A percentile compares a stretch with the other conserved stretches of the same genome.
These are phyloP conservation scores for Scolopax mira DNA, from an alignment of 2,113 vertebrate genomes.

Conservation along the genomic window DNA sequence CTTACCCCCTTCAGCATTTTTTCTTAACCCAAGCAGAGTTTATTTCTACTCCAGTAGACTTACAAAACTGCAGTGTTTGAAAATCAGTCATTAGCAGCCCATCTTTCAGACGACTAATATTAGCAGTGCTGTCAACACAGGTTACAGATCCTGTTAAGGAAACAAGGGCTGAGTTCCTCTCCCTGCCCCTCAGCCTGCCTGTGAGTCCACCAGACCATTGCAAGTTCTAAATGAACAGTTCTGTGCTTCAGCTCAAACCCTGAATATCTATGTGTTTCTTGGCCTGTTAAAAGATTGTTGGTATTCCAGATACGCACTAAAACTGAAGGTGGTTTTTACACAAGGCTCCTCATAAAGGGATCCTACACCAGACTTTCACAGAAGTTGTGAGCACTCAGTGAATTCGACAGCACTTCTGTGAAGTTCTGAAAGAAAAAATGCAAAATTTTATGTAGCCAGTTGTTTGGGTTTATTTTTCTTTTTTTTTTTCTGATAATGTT, in stretches of 20 bases:
- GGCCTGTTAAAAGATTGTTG: neutral
- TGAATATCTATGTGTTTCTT: neutral
- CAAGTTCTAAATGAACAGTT: conserved; percentile 17
- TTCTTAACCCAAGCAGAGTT: neutral
- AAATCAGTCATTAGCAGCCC: conserved; percentile 37
- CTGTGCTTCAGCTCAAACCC: neutral
- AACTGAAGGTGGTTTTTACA: neutral
- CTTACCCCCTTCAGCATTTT: neutral
- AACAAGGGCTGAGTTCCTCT: conserved; percentile 26
- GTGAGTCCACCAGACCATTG: neutral
- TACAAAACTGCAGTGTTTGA: conserved; percentile 1
- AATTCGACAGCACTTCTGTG: neutral
- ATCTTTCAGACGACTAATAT: neutral
- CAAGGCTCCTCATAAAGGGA: neutral
- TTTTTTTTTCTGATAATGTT: neutral
- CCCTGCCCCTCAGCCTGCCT: neutral
- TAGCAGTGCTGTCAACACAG: conserved; percentile 16
- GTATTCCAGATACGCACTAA: neutral
- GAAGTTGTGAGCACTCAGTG: neutral
- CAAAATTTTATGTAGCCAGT: neutral
- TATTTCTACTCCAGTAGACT: conserved; percentile 1
- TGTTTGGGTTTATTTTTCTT: neutral
- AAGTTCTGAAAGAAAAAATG: neutral
- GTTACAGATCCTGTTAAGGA: neutral
- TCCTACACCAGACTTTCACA: neutral